Conservation (phyloP, 2,797 vertebrate genomes). For the Dallia pectoralis region DNA sequence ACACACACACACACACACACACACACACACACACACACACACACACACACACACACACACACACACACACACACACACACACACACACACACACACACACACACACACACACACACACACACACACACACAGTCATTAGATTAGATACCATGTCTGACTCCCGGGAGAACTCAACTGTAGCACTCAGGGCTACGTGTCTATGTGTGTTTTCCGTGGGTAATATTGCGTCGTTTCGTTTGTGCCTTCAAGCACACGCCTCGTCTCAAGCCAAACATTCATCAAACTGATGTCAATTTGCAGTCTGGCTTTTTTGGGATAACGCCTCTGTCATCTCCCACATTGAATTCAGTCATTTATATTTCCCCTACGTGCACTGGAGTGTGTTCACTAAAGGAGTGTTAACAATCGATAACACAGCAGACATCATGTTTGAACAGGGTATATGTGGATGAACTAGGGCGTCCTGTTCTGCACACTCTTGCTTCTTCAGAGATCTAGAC, state of each 20-base stretch:
- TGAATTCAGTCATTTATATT: slow-evolving; percentile 20
- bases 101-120: background rate
- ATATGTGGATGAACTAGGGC: background rate
- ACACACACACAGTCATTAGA: slow-evolving; percentile 22
- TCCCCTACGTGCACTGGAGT: background rate
- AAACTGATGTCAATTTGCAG: slow-evolving; percentile 31
- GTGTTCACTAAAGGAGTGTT: no score
- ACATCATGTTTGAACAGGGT: background rate
- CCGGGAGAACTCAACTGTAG: background rate
- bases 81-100: background rate
- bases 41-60: background rate
- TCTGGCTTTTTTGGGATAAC: slow-evolving; percentile 26
- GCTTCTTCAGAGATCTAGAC: background rate
- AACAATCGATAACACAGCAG: no score
- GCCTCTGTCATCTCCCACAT: slow-evolving; percentile 16
- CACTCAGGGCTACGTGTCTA: no score
- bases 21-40: slow-evolving; percentile 13
- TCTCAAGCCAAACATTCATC: slow-evolving; percentile 30
- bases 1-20: background rate
- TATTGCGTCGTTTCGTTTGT: background rate
- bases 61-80: background rate
- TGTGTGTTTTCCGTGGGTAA: background rate
- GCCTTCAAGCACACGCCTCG: background rate
- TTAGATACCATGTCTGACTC: slow-evolving; percentile 15
- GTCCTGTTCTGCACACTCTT: background rate